Evolutionary conservation across 2,888 invertebrate species (phyloP), one percentile per base, ranked within the genome.

Genomic region (Nephrotoma appendiculata): DNA sequence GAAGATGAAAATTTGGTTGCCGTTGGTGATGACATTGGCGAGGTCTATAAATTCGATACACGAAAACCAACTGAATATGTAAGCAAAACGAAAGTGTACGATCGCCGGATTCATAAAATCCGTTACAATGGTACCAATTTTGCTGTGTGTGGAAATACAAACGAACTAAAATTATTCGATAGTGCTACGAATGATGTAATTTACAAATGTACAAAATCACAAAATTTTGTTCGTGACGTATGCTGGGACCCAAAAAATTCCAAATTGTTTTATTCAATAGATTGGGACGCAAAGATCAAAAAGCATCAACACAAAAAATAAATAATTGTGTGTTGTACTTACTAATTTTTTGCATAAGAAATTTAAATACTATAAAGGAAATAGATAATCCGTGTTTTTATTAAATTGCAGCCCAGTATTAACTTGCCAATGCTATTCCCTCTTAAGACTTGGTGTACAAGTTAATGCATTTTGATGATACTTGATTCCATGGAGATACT

Each of bases 21-120:
- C 86, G 41, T 89, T 12, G 89, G 89, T 0, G 89, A 90, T 88
- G 89, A 89, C 84, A 87, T 88, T 41, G 89, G 89, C 6, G 85
- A 43, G 83, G 45, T 90, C 5, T 87, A 88, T 83, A 87, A 86
- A 1, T 15, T 88, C 41, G 89, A 90, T 87, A 87, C 85, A 41
- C 88, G 89, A 83, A 87, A 88, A 31, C 89, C 89, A 11, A 89
- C 89, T 42, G 83, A 88, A 86, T 87, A 89, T 85, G 12, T 89
- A n/a, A 87, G 87, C 11, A 86, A 87, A 71, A 44, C 86, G 3
- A 83, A 87, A 87, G 88, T 88, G 45, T 89, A 89, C 43, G 87
- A 89, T 86, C 52, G 19, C 0, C 88, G 89, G n/a, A 44, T 87
- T 19, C 12, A 42, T 44, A 41, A 83, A 86, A 57, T 85, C 9